Evolutionary conservation across 2,888 invertebrate species (phyloP), one percentile per base, ranked within the genome.

Genomic region (Microctonus hyperodae): DNA sequence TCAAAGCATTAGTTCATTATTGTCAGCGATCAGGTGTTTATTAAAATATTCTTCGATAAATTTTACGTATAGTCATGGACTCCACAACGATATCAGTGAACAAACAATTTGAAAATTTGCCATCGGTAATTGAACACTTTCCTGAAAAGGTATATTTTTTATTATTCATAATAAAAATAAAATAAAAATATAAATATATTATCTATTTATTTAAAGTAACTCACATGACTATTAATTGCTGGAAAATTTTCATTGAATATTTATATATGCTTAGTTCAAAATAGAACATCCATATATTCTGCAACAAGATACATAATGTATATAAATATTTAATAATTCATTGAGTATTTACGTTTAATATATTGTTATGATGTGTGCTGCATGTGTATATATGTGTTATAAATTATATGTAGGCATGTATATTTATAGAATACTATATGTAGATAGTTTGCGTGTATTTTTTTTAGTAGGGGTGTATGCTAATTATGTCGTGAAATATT

Each of bases 1-100:
- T 16, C 25, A n/a, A n/a, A 16, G 62, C 62, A 23, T 62, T 62
- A 62, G 37, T 62, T 51, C 13, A 20, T 51, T 10, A 23, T 25
- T 53, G 53, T 22, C 51, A 37, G 40, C 37, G 20, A 35, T 48
- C 61, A 51, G 51, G 33, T 10, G 51, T 62, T 33, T 31, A n/a
- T 56, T 48, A 16, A 10, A 23, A 51, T 44, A 44, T 44, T 40
- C 23, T 22, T 25, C 22, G 40, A 25, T 22, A 25, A 53, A 28
- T 58, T 44, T 5, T 16, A 6, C n/a, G 16, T 20, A n/a, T 13
- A 35, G 22, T 22, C 28, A 62, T 62, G 53, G 53, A 53, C 37
- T 23, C 59, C 13, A 22, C 44, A 9, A 16, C 37, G 28, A 53
- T 53, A 62, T 35, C 62, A 35, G 53, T 23, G 10, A 62, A 5